These are phyloP conservation scores for Laupala kohalensis DNA, from an alignment of 1,140 invertebrate species.

Conservation along the genomic window DNA sequence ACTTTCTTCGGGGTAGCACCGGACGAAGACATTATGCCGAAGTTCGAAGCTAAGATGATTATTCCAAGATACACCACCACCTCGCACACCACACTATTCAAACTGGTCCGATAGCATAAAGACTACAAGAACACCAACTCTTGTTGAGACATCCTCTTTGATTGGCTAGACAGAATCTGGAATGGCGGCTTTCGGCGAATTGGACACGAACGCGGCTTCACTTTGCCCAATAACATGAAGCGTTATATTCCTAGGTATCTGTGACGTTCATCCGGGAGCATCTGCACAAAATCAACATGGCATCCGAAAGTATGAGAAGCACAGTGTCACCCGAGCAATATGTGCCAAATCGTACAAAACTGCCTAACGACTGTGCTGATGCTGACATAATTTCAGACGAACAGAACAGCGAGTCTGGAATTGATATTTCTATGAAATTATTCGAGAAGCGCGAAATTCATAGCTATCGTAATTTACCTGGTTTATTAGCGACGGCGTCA, in stretches of 20 bases:
- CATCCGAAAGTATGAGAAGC: slow-evolving; percentile 31
- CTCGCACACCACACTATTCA: slow-evolving; percentile 7
- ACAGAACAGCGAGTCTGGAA: slow-evolving; percentile 14
- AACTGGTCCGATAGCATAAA: slow-evolving; percentile 1
- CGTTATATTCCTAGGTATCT: slow-evolving; percentile 1
- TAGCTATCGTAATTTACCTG: slow-evolving; percentile 18
- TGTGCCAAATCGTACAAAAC: slow-evolving; percentile 31
- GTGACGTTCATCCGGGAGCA: slow-evolving; percentile 19
- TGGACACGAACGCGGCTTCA: slow-evolving; percentile 8
- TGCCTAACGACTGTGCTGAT: slow-evolving; percentile 16
- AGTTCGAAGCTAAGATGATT: background rate
- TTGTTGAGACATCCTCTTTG: background rate
- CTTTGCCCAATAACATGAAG: slow-evolving; percentile 17
- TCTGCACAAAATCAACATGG: slow-evolving; percentile 31
- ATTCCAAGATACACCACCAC: background rate
- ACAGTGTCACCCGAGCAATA: slow-evolving; percentile 30
- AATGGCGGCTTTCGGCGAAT: slow-evolving; percentile 3
- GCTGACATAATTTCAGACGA: slow-evolving; percentile 11
- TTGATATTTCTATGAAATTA: slow-evolving; percentile 12
- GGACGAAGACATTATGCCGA: slow-evolving; percentile 17
- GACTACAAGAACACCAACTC: background rate
- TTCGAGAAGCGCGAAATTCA: slow-evolving; percentile 16
- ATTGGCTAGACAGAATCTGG: background rate
- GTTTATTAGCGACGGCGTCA: slow-evolving; percentile 16
- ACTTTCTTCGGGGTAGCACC: slow-evolving; percentile 25